These are phyloP conservation scores for Lasius platythorax DNA, from an alignment of 2,888 invertebrate species.

Conservation along the genomic window DNA sequence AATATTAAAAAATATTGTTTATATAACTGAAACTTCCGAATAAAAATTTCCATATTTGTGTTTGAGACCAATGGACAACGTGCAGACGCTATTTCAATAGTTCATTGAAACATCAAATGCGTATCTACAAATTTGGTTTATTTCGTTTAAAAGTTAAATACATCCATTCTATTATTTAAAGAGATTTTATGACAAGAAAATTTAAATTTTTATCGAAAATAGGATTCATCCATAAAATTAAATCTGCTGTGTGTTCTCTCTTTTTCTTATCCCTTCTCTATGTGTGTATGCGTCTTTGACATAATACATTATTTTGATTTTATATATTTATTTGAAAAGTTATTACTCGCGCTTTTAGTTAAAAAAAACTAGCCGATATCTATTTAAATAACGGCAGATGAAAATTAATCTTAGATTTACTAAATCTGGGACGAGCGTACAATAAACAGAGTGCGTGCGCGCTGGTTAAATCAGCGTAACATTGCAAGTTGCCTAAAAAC, in stretches of 20 bases:
- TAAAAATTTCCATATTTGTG: not conserved
- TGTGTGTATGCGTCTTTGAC: not conserved
- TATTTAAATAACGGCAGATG: not conserved
- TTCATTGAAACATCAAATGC: too few relatives aligned
- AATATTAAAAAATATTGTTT: not conserved
- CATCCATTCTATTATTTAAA: not conserved
- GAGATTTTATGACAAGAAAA: not conserved
- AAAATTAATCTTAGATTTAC: not conserved
- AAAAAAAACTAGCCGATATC: not conserved
- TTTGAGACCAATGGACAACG: not conserved
- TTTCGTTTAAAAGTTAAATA: not conserved
- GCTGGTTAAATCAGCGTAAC: not conserved
- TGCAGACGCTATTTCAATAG: not conserved
- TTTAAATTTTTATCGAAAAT: not conserved
- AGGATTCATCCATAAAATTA: not conserved
- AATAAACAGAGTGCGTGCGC: not conserved
- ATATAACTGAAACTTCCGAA: not conserved
- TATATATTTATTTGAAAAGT: not conserved
- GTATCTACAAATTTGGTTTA: not conserved
- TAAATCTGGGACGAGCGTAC: not conserved
- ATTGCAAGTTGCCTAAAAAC: slow-evolving; percentile 29
- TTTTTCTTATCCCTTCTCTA: not conserved
- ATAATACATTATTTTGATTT: not conserved
- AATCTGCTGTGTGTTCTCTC: not conserved
- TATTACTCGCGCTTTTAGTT: not conserved